These are phyloP conservation scores for Lathronympha strigana DNA, from an alignment of 2,888 invertebrate species.

Conservation along the genomic window DNA sequence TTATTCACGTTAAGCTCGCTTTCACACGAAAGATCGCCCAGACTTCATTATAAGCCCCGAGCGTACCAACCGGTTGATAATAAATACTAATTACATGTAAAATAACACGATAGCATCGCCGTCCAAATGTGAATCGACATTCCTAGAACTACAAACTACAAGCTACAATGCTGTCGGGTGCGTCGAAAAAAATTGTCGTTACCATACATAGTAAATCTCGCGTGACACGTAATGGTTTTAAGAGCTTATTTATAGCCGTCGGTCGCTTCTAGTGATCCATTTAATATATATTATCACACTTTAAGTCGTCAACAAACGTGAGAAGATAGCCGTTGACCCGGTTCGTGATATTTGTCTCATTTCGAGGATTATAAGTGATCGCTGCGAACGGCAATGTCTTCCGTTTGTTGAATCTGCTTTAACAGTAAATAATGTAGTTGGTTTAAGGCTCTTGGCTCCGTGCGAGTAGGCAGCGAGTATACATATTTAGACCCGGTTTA, in stretches of 20 bases:
- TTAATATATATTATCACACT: slow-evolving; percentile 84
- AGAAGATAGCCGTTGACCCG: slow-evolving; percentile 82
- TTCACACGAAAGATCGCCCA: slow-evolving; percentile 69
- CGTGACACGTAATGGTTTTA: slow-evolving; percentile 78
- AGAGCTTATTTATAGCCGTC: slow-evolving; percentile 77
- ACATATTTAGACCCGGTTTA: slow-evolving; percentile 68
- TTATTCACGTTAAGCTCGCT: slow-evolving; percentile 71
- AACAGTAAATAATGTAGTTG: slow-evolving; percentile 73
- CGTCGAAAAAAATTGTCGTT: slow-evolving; percentile 65
- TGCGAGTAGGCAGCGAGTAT: slow-evolving; percentile 63
- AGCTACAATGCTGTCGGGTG: slow-evolving; percentile 51
- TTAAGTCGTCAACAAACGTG: slow-evolving; percentile 82
- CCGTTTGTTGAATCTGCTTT: slow-evolving; percentile 75
- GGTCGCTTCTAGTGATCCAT: slow-evolving; percentile 77
- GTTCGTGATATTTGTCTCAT: slow-evolving; percentile 82
- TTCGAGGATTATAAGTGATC: slow-evolving; percentile 79
- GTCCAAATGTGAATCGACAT: slow-evolving; percentile 58
- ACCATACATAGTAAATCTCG: slow-evolving; percentile 79
- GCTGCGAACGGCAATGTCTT: slow-evolving; percentile 70
- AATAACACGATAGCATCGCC: slow-evolving; percentile 79
- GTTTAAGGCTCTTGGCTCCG: slow-evolving; percentile 61
- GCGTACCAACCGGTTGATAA: slow-evolving; percentile 65
- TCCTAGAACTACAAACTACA: slow-evolving; percentile 69
- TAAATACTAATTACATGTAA: slow-evolving; percentile 83
- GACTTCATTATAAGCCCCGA: slow-evolving; percentile 53